Percentiles rank a stretch among this genome's conserved stretches.
Evolutionary conservation across 2,113 vertebrate species (phyloP).

Genomic region (Bos javanicus): DNA sequence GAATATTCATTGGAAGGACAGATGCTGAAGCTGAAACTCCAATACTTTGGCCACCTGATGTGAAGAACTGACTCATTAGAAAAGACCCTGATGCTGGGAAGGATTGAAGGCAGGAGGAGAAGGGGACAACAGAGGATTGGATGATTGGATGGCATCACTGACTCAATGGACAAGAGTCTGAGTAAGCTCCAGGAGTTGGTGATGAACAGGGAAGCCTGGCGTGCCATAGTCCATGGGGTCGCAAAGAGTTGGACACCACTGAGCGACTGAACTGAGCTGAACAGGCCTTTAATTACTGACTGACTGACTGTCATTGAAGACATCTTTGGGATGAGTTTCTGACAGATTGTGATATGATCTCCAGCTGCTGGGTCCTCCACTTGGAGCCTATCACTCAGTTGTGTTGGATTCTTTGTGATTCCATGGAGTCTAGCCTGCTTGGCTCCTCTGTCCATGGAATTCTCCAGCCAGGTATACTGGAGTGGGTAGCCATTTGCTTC

Average conservation of each 20-base stretch:
- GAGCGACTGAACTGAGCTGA: not conserved
- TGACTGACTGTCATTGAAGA: not conserved
- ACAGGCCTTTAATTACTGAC: not conserved
- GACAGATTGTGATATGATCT: not conserved
- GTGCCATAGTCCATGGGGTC: accelerated
- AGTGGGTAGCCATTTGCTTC: not conserved
- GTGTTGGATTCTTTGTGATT: not conserved
- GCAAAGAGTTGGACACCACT: not conserved
- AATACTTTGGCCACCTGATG: not conserved
- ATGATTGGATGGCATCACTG: not conserved
- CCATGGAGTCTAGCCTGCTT: not conserved
- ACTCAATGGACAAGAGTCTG: not conserved
- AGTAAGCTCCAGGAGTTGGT: not conserved
- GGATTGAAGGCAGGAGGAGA: not conserved
- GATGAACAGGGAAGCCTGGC: not conserved
- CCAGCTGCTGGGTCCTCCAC: not conserved
- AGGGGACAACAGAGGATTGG: accelerated
- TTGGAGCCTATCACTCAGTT: not conserved
- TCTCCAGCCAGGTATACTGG: not conserved
- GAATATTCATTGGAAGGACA: not conserved
- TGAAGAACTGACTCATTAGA: not conserved
- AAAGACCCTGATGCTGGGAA: not conserved
- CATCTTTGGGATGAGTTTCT: slow-evolving; percentile 20
- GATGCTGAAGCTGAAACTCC: not conserved
- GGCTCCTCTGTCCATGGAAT: not conserved